Percentiles rank a stretch among this genome's conserved stretches.
Conservation (phyloP, 1,140 invertebrate species). For the Brachionus rubens region DNA sequence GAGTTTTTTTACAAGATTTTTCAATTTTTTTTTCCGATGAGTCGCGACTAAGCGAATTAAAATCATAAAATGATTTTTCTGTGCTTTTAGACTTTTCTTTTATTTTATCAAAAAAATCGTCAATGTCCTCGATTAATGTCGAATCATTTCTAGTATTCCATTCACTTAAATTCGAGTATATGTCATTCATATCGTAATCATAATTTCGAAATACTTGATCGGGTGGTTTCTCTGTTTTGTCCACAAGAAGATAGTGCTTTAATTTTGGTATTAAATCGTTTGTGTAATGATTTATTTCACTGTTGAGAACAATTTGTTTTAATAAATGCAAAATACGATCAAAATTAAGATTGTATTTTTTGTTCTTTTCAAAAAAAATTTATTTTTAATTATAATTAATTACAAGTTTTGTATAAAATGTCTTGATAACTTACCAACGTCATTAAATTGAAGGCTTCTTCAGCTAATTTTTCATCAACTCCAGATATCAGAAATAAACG, state of each 20-base stretch:
- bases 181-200: constrained; percentile 25
- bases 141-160: constrained; percentile 24
- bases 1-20: not conserved
- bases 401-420: not conserved
- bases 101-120: not conserved
- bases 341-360: constrained; percentile 7
- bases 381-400: not conserved
- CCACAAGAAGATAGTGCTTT: not conserved
- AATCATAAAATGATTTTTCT: not conserved
- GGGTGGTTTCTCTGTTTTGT: constrained; percentile 5
- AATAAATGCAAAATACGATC: not conserved
- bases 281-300: not conserved
- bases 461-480: not conserved
- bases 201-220: constrained; percentile 35
- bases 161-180: constrained; percentile 28
- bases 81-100: not conserved
- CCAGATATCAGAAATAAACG: not conserved
- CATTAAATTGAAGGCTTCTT: not conserved
- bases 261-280: constrained; percentile 28
- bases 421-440: constrained; percentile 10
- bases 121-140: not conserved
- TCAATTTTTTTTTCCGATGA: not conserved
- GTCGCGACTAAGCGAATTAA: not conserved
- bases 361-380: constrained; percentile 5
- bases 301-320: not conserved